Percentiles rank a stretch among this genome's conserved stretches.
Conservation (phyloP, 2,113 vertebrate genomes). For the Tangachromis dhanisi region DNA sequence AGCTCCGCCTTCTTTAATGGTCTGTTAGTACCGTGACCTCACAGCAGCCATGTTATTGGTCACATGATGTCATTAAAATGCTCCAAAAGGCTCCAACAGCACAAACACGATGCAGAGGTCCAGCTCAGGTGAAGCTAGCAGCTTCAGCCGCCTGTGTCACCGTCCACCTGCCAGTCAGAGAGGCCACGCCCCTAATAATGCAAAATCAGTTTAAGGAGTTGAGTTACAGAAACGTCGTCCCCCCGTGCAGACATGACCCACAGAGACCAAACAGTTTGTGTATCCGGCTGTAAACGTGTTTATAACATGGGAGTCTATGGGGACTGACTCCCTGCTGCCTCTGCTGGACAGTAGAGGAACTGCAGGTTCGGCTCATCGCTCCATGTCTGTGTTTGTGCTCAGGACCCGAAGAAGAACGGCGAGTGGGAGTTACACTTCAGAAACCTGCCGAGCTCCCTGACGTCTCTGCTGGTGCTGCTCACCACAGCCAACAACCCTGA, state of each 20-base stretch:
- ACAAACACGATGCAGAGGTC: accelerated
- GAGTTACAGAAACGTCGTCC: background rate
- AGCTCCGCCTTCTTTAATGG: background rate
- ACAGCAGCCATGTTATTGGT: background rate
- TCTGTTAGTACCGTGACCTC: accelerated
- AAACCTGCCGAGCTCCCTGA: slow-evolving; percentile 77
- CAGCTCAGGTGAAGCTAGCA: background rate
- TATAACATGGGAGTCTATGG: background rate
- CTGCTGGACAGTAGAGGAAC: accelerated
- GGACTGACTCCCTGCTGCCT: accelerated
- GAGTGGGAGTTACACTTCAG: slow-evolving; percentile 86
- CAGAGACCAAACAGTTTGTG: background rate
- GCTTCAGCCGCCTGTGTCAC: accelerated
- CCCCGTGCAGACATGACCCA: accelerated
- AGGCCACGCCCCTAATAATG: background rate
- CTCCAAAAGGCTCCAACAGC: background rate
- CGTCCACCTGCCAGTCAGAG: accelerated
- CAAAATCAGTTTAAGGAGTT: background rate
- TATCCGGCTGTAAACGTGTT: accelerated
- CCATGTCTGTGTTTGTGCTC: background rate
- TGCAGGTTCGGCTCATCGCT: accelerated
- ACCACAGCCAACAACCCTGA: slow-evolving; percentile 97
- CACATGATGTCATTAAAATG: background rate
- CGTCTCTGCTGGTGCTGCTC: slow-evolving; percentile 87
- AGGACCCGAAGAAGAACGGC: slow-evolving; percentile 76